Evolutionary conservation across 2,888 invertebrate species (phyloP), one percentile per base, ranked within the genome.

Genomic region (Leptura quadrifasciata): DNA sequence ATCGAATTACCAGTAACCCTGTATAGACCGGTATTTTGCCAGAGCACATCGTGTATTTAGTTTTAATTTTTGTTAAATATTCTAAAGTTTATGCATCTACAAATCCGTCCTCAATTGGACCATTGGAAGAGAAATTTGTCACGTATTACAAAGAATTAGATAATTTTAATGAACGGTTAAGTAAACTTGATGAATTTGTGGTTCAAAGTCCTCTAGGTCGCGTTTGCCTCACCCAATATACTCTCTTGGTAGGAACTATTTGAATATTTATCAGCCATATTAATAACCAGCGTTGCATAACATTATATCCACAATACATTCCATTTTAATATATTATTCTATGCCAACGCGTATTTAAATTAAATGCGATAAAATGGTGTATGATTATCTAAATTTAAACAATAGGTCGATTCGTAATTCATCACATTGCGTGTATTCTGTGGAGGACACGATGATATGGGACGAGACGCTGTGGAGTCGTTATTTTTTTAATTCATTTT

Each of bases 121-220:
- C n/a, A n/a, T n/a, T n/a, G n/a, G n/a, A n/a, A n/a, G n/a, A n/a
- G n/a, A n/a, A 31, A 31, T 31, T 31, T 5, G 5, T 24, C 5
- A 24, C 0, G 8, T 31, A 31, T 31, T 8, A 31, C 3, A 31
- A 24, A 5, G 2, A 24, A 31, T n/a, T 6, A n/a, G 15, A 47
- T 47, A 47, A 47, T 17, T 47, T 15, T 15, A n/a, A 47, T 47
- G 5, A 47, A n/a, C 47, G 15, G 15, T 47, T 2, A n/a, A 15
- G 12, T 1, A 47, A 47, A 47, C 2, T 47, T n/a, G n/a, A n/a
- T n/a, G n/a, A n/a, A n/a, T 47, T 47, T 15, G 39, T 39, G 18
- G 63, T 63, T 63, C 63, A 63, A 63, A 63, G 63, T 63, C 63
- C 63, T 63, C 35, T 60, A 39, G 20, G 20, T 63, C 21, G 18